Evolutionary conservation across 30 jellyfish, hydroid and myxozoan genomes (phyloP), one percentile per base, ranked within the genome.

Genomic region (Turritopsis dohrnii): DNA sequence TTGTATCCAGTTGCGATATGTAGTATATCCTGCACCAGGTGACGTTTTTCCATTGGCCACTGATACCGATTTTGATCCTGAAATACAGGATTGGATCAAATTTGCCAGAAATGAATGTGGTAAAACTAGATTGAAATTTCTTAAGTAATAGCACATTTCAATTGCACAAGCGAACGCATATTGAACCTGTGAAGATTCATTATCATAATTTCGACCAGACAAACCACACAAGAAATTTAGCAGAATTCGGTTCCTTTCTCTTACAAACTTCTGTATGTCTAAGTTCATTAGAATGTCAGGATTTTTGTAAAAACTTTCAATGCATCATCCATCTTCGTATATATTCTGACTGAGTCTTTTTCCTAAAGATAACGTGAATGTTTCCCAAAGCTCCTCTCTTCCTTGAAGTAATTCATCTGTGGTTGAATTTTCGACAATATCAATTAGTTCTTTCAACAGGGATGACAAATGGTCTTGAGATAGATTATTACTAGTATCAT

Each of bases 11-110:
- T 74, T 74, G 18, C 21, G 18, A 21, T 23, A 74, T 13, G 83
- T 74, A 19, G 83, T 74, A 21, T 74, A 74, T n/a, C 72, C 9
- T 7, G 72, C 83, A 30, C 83, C 83, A 23, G 83, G 83, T 7
- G 83, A 24, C 16, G 83, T 74, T 74, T 74, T 74, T 26, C 83
- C 83, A 52, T 74, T 74, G 20, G 23, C 65, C 65, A 74, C 83
- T 9, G 65, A 24, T 7, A 74, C 83, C 24, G 65, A 26, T 29
- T 74, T 74, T 13, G 83, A 74, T n/a, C 83, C 83, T 0, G 83
- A 74, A 74, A 74, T 74, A 9, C 7, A 74, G 9, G 83, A 74
- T 30, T 74, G 83, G 41, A 74, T 71, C n/a, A 74, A 1, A 0
- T 74, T 74, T 1, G 71, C 71, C 16, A 74, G 83, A 74, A 74